phyloP scores from a whole-genome alignment of 2,113 vertebrate species.

The Bufo gargarizans region DNA sequence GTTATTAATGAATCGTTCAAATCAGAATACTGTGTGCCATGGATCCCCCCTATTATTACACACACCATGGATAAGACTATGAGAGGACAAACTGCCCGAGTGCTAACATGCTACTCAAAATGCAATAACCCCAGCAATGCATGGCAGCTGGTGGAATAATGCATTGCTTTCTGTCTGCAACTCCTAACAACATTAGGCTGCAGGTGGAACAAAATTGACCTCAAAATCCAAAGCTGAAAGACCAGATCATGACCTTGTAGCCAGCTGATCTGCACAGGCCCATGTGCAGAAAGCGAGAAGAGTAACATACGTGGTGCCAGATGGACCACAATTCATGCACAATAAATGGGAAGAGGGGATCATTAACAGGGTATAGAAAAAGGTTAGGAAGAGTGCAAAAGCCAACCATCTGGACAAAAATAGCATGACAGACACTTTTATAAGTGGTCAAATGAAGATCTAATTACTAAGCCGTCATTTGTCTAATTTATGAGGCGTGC shows the following conservation, averaged over 20 bases:
- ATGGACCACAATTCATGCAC: not conserved
- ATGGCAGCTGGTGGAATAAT: too few relatives aligned
- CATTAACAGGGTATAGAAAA: not conserved
- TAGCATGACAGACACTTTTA: not conserved
- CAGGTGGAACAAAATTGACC: not conserved
- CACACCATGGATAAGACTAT: too few relatives aligned
- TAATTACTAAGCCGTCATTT: not conserved
- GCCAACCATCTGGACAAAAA: not conserved
- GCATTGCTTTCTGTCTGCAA: not conserved
- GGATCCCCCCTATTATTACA: too few relatives aligned
- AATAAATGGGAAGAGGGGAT: not conserved
- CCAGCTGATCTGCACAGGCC: not conserved
- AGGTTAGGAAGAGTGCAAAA: not conserved
- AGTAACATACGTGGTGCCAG: constrained; percentile 3
- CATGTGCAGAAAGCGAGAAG: not conserved
- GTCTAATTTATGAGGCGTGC: too few relatives aligned
- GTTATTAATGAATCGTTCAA: too few relatives aligned
- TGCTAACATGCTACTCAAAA: too few relatives aligned
- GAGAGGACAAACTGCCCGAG: too few relatives aligned
- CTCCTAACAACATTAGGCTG: not conserved
- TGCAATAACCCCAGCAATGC: too few relatives aligned
- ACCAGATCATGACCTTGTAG: not conserved
- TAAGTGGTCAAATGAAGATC: not conserved
- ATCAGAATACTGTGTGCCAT: too few relatives aligned
- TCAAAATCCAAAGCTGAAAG: not conserved